Base-by-base conservation (phyloP, 2,888 invertebrate genomes). In the Pteria penguin region DNA sequence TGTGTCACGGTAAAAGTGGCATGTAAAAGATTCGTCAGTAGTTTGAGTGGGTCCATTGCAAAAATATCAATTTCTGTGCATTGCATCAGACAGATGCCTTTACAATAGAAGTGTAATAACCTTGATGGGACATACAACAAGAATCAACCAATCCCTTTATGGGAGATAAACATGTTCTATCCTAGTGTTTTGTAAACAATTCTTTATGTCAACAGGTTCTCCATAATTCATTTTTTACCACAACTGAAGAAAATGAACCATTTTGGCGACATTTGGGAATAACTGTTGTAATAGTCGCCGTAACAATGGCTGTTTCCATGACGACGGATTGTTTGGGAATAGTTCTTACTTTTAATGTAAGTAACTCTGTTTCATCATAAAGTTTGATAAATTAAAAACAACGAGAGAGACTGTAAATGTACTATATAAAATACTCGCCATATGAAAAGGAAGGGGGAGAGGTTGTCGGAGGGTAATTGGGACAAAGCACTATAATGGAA, bases 261-360 rank as follows among this genome's bases (percentile, higher is more conserved):
- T 76, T 89, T 57, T 89, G 90, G 83, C 84, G 92, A 18, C 93
- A 93, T 82, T 93, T 95, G 82, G 87, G 94, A 4, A 93, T 95
- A 32, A 96, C 96, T 0, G 91, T 96, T 80, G 93, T 94, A 26
- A 95, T 97, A 86, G 95, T 96, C 32, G 92, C 94, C 29, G 92
- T 94, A 61, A 94, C 96, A 33, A 96, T 95, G 89, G 93, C 95
- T 62, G 94, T 96, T 76, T 96, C 96, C 33, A 95, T 96, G 93
- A 93, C 95, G 77, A 96, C 96, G 4, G 96, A 96, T 90, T 97
- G 97, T 90, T 93, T 97, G 55, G 96, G 96, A 27, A 94, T 96
- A 54, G 96, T 96, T 4, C 92, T 97, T 81, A 96, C 96, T 92
- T 90, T 97, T 62, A 96, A 97, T 92, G 96, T 96, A 93, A 94